Evolutionary conservation across 2,113 vertebrate species (phyloP), one percentile per base, ranked within the genome.

Genomic region (Mormyrus lacerda): DNA sequence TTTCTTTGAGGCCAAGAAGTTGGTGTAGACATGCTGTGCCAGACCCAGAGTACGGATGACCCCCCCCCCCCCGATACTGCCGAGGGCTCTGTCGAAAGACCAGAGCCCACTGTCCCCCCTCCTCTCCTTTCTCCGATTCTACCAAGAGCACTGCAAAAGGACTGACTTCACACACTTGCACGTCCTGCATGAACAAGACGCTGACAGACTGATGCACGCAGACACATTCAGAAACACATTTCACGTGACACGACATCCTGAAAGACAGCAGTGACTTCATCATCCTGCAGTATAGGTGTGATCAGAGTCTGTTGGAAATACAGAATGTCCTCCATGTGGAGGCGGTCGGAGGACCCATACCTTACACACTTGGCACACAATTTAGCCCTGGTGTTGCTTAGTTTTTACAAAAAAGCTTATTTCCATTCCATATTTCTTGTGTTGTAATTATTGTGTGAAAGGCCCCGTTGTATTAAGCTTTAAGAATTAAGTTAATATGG

Each of bases 1-100:
- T 92, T 99, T 99, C 94, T 99, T 99, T 21, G 97, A 99, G 92
- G 98, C 98, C 91, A 99, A 99, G 94, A 99, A 99, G 89, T 92
- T 99, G 91, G 97, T 99, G 91, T 99, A 95, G 91, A 2, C 0
- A 55, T 8, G 35, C 24, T 6, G 55, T 1, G 19, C 19, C n/a
- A 21, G 2, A 51, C 42, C 15, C 15, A 4, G 0, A 84, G 39
- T 10, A 58, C 4, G 2, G 39, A 82, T 8, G 19, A 24, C 11
- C 4, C 4, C 61, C 27, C 69, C 69, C 19, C 1, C 21, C 11
- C 31, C 2, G 10, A 35, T 76, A 17, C 31, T 76, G 15, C 27
- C 11, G 15, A 76, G 69, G 39, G 2, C 55, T 58, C 55, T 58
- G 50, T 4, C 1, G 53, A 8, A 58, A 58, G 21, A 58, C 21